Evolutionary conservation across 2,888 invertebrate genomes (phyloP).

Genomic region (Entomobrya multifasciata): DNA sequence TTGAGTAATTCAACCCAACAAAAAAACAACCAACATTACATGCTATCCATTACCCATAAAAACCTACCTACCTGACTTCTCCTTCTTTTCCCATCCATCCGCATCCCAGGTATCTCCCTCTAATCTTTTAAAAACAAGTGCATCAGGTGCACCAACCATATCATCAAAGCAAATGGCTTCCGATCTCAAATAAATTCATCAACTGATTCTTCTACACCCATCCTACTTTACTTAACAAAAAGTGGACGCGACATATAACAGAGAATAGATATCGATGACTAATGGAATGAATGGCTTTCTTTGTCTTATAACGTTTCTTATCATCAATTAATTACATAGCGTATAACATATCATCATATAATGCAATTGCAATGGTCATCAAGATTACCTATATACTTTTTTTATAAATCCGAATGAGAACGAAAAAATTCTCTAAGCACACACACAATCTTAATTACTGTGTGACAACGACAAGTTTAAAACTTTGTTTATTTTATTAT

Average conservation of each 20-base stretch:
- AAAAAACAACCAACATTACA: no score
- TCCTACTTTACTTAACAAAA: not conserved
- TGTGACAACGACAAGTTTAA: slow-evolving; percentile 20
- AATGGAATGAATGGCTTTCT: slow-evolving; percentile 29
- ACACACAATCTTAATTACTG: slow-evolving; percentile 19
- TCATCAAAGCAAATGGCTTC: slow-evolving; percentile 21
- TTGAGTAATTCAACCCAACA: not conserved
- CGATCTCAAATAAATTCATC: slow-evolving; percentile 13
- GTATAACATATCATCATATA: not conserved
- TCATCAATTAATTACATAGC: slow-evolving; percentile 30
- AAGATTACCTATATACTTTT: not conserved
- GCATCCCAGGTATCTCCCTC: slow-evolving; percentile 15
- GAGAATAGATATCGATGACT: not conserved
- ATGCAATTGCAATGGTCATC: not conserved
- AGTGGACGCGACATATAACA: not conserved
- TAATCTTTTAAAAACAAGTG: slow-evolving; percentile 26
- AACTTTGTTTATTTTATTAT: not conserved
- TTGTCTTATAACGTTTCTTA: not conserved
- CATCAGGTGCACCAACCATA: slow-evolving; percentile 6
- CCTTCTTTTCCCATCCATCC: not conserved
- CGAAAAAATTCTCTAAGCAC: not conserved
- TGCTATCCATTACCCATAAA: no score
- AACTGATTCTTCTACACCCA: not conserved
- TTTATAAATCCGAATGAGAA: not conserved
- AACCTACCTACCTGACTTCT: not conserved